Evolutionary conservation across 1,140 invertebrate species (phyloP).

Genomic region (Penaeus indicus): DNA sequence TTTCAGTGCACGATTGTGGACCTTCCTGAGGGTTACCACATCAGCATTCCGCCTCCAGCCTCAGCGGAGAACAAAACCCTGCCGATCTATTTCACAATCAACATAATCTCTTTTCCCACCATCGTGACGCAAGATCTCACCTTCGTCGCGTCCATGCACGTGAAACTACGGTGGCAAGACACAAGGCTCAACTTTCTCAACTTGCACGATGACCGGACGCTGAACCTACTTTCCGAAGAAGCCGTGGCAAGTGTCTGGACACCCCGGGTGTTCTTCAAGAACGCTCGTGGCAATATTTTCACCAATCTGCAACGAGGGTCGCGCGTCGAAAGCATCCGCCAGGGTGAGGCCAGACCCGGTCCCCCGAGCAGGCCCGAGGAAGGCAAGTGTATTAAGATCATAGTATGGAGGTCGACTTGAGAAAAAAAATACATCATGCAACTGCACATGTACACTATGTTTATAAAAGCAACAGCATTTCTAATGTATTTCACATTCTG

Average conservation of each 20-base stretch:
- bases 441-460: no score
- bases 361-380: conserved; percentile 41
- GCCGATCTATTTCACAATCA: conserved; percentile 42
- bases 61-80: neutral
- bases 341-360: conserved; percentile 13
- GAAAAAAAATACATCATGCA: neutral
- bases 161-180: conserved; percentile 58
- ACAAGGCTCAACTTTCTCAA: conserved; percentile 57
- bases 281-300: conserved; percentile 63
- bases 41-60: conserved; percentile 57
- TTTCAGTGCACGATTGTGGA: conserved; percentile 77
- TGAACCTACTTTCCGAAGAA: conserved; percentile 58
- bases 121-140: conserved; percentile 62
- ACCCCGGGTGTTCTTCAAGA: conserved; percentile 60
- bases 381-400: conserved; percentile 37
- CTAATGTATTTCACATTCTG: no score
- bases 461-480: no score
- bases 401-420: neutral
- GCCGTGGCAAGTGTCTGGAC: conserved; percentile 51
- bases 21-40: conserved; percentile 50
- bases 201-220: conserved; percentile 55
- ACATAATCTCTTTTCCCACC: conserved; percentile 58
- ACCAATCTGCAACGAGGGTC: conserved; percentile 61
- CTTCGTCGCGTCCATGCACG: conserved; percentile 44
- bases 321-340: conserved; percentile 48